Base-by-base conservation (phyloP, 1,140 invertebrate species). In the Thaumetopoea pityocampa region DNA sequence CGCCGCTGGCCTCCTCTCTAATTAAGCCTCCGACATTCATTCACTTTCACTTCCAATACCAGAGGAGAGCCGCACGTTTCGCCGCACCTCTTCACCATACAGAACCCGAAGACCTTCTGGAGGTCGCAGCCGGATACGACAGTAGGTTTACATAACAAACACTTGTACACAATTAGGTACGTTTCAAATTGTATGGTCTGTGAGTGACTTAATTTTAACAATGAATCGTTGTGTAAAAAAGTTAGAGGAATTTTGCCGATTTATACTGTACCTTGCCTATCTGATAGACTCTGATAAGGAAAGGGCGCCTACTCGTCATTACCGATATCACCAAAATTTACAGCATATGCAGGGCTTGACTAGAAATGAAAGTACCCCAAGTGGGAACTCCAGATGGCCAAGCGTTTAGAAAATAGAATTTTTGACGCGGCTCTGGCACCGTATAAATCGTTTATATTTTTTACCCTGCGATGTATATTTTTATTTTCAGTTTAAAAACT, bases 31-130 rank as follows among this genome's bases (percentile, higher is more conserved):
- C 62, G 68, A 64, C 73, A 73, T 76, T 81, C 80, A 81, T 80
- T 84, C 73, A 84, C 80, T 84, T 84, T 84, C 80, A 84, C 80
- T 84, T 83, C 77, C 68, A 81, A 76, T 72, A 71, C 49, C 55
- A 70, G 67, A 74, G 65, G 73, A 68, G 71, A 72, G 55, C 60
- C 62, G 58, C 48, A 48, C 51, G 62, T 63, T 59, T 29, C 60
- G 42, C 59, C 58, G 52, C 64, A 48, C 68, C 62, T 67, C 65
- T 60, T 63, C 50, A 51, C 34, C 34, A 49, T 37, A 54, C 51
- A 59, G 56, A 51, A 62, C 43, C 40, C 37, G 42, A 33, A 76
- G 73, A 79, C 77, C 79, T 83, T 83, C 74, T 70, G 67, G 77
- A 83, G 77, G 77, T 79, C 77, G 65, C 41, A 72, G 66, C 67